Conservation (phyloP, 1,140 invertebrate species). For the Tetragonula clypearis region DNA sequence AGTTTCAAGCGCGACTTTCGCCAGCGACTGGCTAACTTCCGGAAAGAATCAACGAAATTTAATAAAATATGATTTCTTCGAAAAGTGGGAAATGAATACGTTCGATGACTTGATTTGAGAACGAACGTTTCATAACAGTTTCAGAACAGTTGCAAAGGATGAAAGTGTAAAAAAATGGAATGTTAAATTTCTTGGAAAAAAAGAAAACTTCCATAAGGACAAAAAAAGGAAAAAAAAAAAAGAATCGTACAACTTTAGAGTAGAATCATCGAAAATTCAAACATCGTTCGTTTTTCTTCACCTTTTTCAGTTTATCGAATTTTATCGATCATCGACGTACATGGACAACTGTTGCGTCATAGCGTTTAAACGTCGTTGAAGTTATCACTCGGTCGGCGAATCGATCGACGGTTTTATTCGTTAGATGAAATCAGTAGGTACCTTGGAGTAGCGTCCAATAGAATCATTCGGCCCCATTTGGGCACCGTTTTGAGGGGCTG, state of each 20-base stretch:
- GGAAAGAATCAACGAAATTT: background rate
- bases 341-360: background rate
- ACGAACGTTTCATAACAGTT: background rate
- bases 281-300: background rate
- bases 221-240: no score
- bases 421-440: conserved; percentile 69
- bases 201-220: no score
- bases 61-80: background rate
- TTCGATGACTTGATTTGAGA: background rate
- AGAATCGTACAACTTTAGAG: background rate
- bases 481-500: conserved; percentile 66
- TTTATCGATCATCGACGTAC: background rate
- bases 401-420: conserved; percentile 12
- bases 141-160: background rate
- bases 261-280: background rate
- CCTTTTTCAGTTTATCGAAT: background rate
- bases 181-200: background rate
- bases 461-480: conserved; percentile 69
- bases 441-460: conserved; percentile 70
- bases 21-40: background rate
- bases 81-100: background rate
- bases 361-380: background rate
- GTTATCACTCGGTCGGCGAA: background rate
- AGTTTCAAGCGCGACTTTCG: background rate
- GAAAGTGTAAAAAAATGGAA: background rate